Conservation (phyloP, 2,888 invertebrate species). For the Leptarthrus brevirostris region DNA sequence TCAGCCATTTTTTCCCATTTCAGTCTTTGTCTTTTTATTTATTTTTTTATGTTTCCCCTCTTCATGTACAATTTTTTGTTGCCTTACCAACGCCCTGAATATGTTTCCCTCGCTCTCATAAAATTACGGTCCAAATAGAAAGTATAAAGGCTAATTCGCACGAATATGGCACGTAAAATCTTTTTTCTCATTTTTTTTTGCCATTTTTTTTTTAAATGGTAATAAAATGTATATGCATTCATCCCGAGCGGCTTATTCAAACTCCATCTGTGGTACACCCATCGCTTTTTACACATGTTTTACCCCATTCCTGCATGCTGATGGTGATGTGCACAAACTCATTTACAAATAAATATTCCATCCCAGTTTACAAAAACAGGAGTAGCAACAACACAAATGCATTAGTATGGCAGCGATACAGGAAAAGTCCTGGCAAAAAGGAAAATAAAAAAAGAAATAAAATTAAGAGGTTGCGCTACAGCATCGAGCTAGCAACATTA, state of each 20-base stretch:
- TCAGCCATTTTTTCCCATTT: constrained; percentile 5
- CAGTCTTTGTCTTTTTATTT: neutral
- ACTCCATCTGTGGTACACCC: constrained; percentile 16
- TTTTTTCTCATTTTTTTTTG: neutral
- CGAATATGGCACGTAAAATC: constrained; percentile 28
- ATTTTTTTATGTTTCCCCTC: constrained; percentile 3
- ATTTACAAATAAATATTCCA: constrained; percentile 38
- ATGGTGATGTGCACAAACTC: constrained; percentile 7
- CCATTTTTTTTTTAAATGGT: constrained; percentile 24
- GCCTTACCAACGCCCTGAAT: neutral
- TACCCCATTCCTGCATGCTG: neutral
- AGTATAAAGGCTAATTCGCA: constrained; percentile 35
- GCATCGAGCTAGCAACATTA: constrained; percentile 36
- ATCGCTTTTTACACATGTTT: constrained; percentile 4
- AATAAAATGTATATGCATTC: constrained; percentile 40
- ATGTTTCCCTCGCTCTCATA: constrained; percentile 19
- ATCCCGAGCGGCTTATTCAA: constrained; percentile 1
- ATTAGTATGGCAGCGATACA: constrained; percentile 4
- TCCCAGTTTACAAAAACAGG: constrained; percentile 22
- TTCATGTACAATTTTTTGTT: neutral
- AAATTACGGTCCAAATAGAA: constrained; percentile 47
- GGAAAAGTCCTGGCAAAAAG: neutral
- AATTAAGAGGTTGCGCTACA: constrained; percentile 37
- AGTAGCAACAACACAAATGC: neutral
- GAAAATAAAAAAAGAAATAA: constrained; percentile 2